phyloP scores from a whole-genome alignment of 2,888 invertebrate species.

The Megalurothrips usitatus region DNA sequence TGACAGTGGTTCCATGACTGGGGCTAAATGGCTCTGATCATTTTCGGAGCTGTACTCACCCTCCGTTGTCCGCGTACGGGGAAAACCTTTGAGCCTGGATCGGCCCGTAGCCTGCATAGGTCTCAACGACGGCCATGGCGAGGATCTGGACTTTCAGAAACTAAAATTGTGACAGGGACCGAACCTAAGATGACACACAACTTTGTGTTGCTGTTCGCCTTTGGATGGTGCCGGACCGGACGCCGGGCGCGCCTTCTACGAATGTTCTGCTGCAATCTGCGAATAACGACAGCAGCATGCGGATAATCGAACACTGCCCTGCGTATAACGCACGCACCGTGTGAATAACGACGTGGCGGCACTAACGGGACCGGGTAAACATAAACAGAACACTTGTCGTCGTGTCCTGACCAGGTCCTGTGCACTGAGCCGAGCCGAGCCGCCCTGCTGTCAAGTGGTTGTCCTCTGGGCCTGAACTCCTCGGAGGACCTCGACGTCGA shows the following conservation, averaged over 20 bases:
- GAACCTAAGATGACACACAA: not conserved
- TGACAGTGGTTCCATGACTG: not conserved
- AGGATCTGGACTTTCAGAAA: not conserved
- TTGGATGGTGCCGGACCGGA: not conserved
- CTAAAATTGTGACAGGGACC: not conserved
- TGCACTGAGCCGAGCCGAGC: too few species aligned
- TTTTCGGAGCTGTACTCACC: conserved; percentile 50
- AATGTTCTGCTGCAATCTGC: not conserved
- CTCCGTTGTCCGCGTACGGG: conserved; percentile 74
- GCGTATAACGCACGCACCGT: not conserved
- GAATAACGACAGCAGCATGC: not conserved
- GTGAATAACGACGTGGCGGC: not conserved
- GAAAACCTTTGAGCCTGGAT: conserved; percentile 52
- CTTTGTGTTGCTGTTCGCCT: not conserved
- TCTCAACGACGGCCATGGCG: not conserved
- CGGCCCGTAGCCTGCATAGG: conserved; percentile 38
- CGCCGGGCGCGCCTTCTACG: not conserved
- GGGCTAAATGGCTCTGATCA: not conserved
- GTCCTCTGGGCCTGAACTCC: not conserved
- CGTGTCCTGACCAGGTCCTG: not conserved
- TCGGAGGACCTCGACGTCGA: not conserved
- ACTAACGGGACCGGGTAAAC: not conserved
- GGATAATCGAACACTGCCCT: not conserved
- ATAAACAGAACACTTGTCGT: conserved; percentile 18
- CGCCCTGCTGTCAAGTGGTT: conserved; percentile 1